A percentile compares a stretch with the other conserved stretches of the same genome.
These are phyloP conservation scores for Nineta flava DNA, from an alignment of 2,888 invertebrate species.

Conservation along the genomic window DNA sequence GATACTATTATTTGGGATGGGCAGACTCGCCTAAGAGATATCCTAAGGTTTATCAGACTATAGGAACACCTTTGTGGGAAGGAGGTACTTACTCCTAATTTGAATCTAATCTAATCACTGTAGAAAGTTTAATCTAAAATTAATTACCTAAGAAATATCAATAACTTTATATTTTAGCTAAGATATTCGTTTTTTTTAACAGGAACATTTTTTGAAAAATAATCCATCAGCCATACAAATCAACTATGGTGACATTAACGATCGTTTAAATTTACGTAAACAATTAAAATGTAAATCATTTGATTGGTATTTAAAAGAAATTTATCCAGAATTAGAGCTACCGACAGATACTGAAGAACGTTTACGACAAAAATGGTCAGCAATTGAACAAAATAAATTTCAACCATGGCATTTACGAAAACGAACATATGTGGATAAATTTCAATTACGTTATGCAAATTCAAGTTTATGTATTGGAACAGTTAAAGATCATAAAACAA, in stretches of 20 bases:
- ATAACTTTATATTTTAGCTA: constrained; percentile 1
- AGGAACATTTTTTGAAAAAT: constrained; percentile 59
- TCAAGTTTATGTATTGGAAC: constrained; percentile 66
- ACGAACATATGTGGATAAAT: constrained; percentile 55
- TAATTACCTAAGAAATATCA: background rate
- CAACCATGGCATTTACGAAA: constrained; percentile 76
- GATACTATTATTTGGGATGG: too few relatives aligned
- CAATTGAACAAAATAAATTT: constrained; percentile 44
- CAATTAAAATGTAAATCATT: constrained; percentile 66
- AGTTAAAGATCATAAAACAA: constrained; percentile 57
- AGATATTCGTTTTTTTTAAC: constrained; percentile 16
- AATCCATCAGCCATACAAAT: constrained; percentile 43
- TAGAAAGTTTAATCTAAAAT: too few relatives aligned
- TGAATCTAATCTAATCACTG: too few relatives aligned
- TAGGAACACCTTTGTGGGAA: too few relatives aligned
- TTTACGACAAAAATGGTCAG: constrained; percentile 41
- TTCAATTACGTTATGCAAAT: constrained; percentile 54
- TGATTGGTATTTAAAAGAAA: constrained; percentile 71
- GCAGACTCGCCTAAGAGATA: too few relatives aligned
- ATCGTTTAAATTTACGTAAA: constrained; percentile 53
- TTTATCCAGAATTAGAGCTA: constrained; percentile 65
- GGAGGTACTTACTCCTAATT: too few relatives aligned
- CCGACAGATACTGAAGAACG: constrained; percentile 40
- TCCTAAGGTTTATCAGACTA: too few relatives aligned
- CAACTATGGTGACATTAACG: constrained; percentile 65